phyloP scores from a whole-genome alignment of 2,797 vertebrate genomes.

The Sebastolobus altivelis region DNA sequence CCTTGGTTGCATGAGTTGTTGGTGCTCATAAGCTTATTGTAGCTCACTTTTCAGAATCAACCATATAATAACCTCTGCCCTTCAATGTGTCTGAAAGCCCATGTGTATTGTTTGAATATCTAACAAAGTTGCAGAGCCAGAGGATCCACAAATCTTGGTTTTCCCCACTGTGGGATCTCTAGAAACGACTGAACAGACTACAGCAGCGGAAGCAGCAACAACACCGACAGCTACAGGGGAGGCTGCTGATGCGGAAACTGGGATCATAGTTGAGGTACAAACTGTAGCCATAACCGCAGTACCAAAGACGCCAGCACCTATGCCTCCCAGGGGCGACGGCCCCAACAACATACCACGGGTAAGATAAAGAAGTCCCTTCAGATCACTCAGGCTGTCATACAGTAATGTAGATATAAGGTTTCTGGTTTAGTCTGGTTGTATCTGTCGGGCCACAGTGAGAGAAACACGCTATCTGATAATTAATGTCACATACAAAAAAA shows the following conservation, averaged over 20 bases:
- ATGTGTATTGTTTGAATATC: neutral
- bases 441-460: neutral
- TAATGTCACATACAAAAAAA: neutral
- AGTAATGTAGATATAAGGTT: neutral
- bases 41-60: conserved; percentile 4
- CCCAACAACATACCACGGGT: conserved; percentile 60
- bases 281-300: neutral
- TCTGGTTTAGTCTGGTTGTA: neutral
- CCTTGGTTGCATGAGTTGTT: neutral
- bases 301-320: conserved; percentile 38
- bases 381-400: neutral
- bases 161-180: neutral
- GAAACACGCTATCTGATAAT: neutral
- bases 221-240: neutral
- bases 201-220: neutral
- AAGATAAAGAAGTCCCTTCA: neutral
- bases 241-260: neutral
- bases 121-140: conserved; percentile 22
- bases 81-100: neutral
- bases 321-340: conserved; percentile 67
- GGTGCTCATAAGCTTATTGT: neutral
- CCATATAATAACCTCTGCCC: neutral
- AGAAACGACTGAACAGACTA: neutral
- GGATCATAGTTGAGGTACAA: neutral
- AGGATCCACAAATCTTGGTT: rapidly evolving